Evolutionary conservation across 53 echinoderm and acorn worm species (phyloP).

Genomic region (Echinarachnius parma): DNA sequence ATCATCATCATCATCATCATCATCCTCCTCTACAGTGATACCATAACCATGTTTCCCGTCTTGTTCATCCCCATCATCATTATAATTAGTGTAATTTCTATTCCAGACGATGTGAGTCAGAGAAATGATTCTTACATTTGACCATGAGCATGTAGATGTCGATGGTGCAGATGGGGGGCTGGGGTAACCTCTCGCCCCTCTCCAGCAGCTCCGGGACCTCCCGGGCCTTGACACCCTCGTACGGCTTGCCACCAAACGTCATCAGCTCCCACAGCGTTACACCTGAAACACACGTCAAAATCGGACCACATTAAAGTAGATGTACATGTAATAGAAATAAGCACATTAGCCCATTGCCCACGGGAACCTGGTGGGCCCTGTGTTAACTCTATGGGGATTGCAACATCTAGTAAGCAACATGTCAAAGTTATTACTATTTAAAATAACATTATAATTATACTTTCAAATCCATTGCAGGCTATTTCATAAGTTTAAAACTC

Average conservation of each 20-base stretch:
- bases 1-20: slow-evolving; percentile 42
- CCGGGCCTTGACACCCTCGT: slow-evolving; percentile 88
- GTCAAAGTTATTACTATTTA: too few relatives aligned
- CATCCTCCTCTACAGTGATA: slow-evolving; percentile 14
- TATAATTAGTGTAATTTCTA: not conserved
- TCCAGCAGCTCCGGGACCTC: slow-evolving; percentile 92
- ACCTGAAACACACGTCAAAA: slow-evolving; percentile 65
- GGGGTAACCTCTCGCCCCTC: slow-evolving; percentile 83
- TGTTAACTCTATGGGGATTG: too few relatives aligned
- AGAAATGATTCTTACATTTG: slow-evolving; percentile 71
- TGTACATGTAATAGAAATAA: too few relatives aligned
- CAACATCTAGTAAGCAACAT: too few relatives aligned
- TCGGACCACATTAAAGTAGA: too few relatives aligned
- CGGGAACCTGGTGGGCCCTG: too few relatives aligned
- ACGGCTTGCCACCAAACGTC: slow-evolving; percentile 96
- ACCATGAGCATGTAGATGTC: slow-evolving; percentile 99
- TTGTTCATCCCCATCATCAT: not conserved
- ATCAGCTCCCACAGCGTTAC: slow-evolving; percentile 97
- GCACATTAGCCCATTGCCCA: too few relatives aligned
- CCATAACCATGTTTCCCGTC: not conserved
- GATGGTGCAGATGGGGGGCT: slow-evolving; percentile 93
- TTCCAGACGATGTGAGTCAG: too few relatives aligned
- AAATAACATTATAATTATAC: too few relatives aligned
- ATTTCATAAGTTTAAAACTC: too few relatives aligned
- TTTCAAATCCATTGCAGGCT: too few relatives aligned